Base-by-base conservation (phyloP, 2,888 invertebrate species). In the Entomobrya proxima region DNA sequence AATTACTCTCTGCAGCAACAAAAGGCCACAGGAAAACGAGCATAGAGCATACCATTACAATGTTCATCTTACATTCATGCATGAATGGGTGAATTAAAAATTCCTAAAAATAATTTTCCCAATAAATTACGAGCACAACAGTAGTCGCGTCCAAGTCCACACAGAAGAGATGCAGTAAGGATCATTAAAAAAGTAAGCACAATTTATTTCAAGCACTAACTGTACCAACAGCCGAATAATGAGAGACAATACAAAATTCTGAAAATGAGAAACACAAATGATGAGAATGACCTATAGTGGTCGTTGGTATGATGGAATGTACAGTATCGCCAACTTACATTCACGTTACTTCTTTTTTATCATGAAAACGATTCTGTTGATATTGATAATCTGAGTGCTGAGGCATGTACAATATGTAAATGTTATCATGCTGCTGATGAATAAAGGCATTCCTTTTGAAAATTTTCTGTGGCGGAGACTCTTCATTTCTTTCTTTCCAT, bases 101-200 rank as follows among this genome's bases (percentile, higher is more conserved):
- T 69, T 69, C 69, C 80, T 72, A 69, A 80, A 79, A 80, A 80
- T 80, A 80, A 80, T 72, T 80, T 72, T 44, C 80, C 52, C 80
- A 80, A 80, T 80, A 80, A 80, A 80, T 80, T 80, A 80, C 80
- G 69, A 80, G 80, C 80, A 80, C 80, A n/a, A n/a, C n/a, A 80
- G 80, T 80, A 80, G 80, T 80, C 27, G 27, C 11, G 32, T 32
- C 15, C 15, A 13, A n/a, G 47, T 47, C 3, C 15, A 21, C 24
- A 30, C 24, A 58, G 55, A 27, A 61, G 61, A 61, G 11, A 52
- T n/a, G 61, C 32, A 61, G 27, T 58, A 58, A 58, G 15, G 55
- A 11, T 58, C 55, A 58, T 58, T 58, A 58, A 58, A 58, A 58
- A 18, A 21, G 55, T 27, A 58, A 58, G 55, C 30, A 58, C 9